Conservation (phyloP, 2,113 vertebrate genomes). For the Perca flavescens region DNA sequence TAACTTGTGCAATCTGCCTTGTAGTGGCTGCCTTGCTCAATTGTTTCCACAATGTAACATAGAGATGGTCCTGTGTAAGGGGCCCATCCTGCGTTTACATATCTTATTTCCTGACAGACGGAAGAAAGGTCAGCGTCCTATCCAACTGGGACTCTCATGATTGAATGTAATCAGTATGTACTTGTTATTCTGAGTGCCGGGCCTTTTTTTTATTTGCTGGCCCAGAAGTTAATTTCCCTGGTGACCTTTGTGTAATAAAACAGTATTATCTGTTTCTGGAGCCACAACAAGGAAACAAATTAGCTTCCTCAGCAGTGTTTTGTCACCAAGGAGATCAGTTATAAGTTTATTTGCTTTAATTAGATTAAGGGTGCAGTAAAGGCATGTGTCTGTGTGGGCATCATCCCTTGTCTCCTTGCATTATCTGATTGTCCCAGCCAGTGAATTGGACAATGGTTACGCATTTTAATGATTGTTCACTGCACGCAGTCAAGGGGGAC, state of each 20-base stretch:
- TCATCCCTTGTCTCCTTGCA: conserved; percentile 78
- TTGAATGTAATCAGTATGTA: conserved; percentile 90
- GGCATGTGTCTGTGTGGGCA: conserved; percentile 78
- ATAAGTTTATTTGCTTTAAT: conserved; percentile 94
- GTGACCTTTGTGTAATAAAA: conserved; percentile 92
- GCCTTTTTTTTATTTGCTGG: conserved; percentile 90
- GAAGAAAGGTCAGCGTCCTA: conserved; percentile 87
- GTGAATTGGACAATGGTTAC: conserved; percentile 68
- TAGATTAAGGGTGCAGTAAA: conserved; percentile 87
- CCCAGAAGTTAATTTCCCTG: conserved; percentile 95
- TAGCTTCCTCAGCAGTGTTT: conserved; percentile 88
- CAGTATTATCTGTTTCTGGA: conserved; percentile 92
- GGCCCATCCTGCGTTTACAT: conserved; percentile 73
- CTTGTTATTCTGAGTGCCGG: conserved; percentile 86
- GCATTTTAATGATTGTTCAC: conserved; percentile 69
- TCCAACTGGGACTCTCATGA: conserved; percentile 85
- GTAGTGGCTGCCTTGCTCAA: conserved; percentile 70
- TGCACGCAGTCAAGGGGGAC: conserved; percentile 47
- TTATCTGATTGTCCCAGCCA: conserved; percentile 76
- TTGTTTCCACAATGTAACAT: conserved; percentile 82
- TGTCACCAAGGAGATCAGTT: conserved; percentile 88
- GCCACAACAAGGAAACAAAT: conserved; percentile 89
- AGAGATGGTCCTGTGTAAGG: conserved; percentile 42
- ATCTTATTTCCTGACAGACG: conserved; percentile 81
- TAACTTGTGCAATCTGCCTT: conserved; percentile 65